Evolutionary conservation across 2,888 invertebrate genomes (phyloP).

Genomic region (Apamea epomidion): DNA sequence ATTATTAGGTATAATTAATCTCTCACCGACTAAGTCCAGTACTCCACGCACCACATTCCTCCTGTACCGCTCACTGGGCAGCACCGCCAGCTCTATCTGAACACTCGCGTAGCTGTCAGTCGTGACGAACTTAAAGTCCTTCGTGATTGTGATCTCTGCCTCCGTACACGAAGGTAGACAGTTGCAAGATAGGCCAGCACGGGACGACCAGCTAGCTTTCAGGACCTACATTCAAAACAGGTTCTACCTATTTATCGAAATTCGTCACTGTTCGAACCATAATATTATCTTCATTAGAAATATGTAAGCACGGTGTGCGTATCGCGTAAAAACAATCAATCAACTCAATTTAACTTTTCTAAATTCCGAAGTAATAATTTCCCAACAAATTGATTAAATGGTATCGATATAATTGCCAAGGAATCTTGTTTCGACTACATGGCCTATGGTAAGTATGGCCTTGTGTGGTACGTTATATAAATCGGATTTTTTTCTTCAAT

Average conservation of each 20-base stretch:
- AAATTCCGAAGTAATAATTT: not conserved
- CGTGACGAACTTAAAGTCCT: constrained; percentile 86
- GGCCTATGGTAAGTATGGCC: not conserved
- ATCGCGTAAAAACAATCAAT: not conserved
- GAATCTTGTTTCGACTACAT: constrained; percentile 6
- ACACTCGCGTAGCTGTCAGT: constrained; percentile 84
- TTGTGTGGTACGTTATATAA: not conserved
- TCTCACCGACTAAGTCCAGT: constrained; percentile 93
- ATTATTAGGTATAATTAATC: not conserved
- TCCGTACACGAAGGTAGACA: constrained; percentile 94
- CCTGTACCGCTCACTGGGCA: constrained; percentile 93
- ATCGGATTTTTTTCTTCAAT: not conserved
- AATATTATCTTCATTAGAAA: not conserved
- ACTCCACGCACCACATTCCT: constrained; percentile 93
- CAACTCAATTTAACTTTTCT: not conserved
- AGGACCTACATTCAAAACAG: constrained; percentile 74
- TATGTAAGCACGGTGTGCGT: not conserved
- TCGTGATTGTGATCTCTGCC: constrained; percentile 92
- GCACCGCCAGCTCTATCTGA: constrained; percentile 91
- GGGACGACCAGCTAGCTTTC: constrained; percentile 86
- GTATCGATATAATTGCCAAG: not conserved
- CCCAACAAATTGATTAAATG: not conserved
- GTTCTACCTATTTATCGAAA: constrained; percentile 1
- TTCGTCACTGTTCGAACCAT: not conserved
- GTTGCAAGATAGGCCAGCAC: constrained; percentile 92